phyloP scores from a whole-genome alignment of 2,888 invertebrate species.

The Steinernema carpocapsae region DNA sequence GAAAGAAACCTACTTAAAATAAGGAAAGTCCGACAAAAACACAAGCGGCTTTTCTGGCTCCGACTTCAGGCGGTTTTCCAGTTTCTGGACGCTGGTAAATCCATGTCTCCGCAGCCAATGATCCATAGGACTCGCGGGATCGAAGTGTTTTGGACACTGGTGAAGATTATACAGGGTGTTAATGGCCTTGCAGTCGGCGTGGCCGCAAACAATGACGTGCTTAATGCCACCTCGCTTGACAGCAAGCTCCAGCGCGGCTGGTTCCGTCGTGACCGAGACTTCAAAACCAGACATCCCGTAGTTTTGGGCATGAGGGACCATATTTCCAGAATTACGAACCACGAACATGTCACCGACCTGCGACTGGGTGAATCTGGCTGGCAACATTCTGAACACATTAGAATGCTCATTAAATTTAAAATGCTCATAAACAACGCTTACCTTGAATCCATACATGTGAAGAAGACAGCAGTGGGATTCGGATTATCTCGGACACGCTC shows the following conservation, averaged over 20 bases:
- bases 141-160: constrained; percentile 72
- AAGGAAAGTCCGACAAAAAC: constrained; percentile 85
- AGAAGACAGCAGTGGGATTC: constrained; percentile 93
- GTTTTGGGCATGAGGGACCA: constrained; percentile 88
- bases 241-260: constrained; percentile 91
- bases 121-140: constrained; percentile 78
- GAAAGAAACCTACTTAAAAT: constrained; percentile 73
- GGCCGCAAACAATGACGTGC: constrained; percentile 91
- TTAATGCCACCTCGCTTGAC: constrained; percentile 88
- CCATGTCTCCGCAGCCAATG: constrained; percentile 91
- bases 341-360: constrained; percentile 97
- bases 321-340: constrained; percentile 93
- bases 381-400: constrained; percentile 79
- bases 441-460: constrained; percentile 93
- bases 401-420: background rate
- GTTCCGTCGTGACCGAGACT: constrained; percentile 85
- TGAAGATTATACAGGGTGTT: constrained; percentile 84
- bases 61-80: constrained; percentile 74
- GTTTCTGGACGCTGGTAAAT: constrained; percentile 81
- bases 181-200: constrained; percentile 94
- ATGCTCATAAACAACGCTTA: constrained; percentile 36
- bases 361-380: constrained; percentile 90
- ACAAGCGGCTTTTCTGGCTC: constrained; percentile 53
- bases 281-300: constrained; percentile 73
- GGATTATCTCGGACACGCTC: constrained; percentile 86